A percentile compares a stretch with the other conserved stretches of the same genome.
Evolutionary conservation across 2,888 invertebrate genomes (phyloP).

Genomic region (Philonicus albiceps): DNA sequence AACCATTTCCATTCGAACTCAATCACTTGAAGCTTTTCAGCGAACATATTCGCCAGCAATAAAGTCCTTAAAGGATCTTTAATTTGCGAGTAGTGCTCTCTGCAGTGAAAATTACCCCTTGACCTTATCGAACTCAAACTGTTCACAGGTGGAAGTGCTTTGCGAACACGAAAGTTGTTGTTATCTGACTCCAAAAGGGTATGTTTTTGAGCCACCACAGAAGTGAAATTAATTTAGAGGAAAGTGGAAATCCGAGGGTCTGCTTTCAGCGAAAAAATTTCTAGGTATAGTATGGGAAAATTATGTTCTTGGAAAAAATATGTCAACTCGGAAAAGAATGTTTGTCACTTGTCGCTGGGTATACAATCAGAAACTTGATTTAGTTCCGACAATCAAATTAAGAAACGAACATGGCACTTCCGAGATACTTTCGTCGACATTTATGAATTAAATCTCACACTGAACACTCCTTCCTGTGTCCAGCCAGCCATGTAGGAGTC

Average conservation of each 20-base stretch:
- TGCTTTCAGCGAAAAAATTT: neutral
- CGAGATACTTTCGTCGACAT: neutral
- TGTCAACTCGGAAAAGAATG: neutral
- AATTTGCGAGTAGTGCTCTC: neutral
- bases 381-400: neutral
- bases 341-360: neutral
- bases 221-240: neutral
- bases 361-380: neutral
- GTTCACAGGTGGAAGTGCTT: neutral
- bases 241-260: neutral
- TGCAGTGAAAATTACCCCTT: neutral
- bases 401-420: neutral
- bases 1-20: neutral
- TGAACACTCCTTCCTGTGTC: neutral
- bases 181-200: neutral
- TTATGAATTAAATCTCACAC: neutral
- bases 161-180: neutral
- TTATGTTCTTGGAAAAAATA: neutral
- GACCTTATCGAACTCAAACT: neutral
- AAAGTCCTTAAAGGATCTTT: neutral
- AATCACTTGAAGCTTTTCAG: neutral
- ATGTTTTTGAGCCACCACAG: neutral
- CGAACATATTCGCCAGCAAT: neutral
- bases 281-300: neutral
- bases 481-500: neutral